phyloP scores from a whole-genome alignment of 2,888 invertebrate species.

The Drosophila aldrichi region DNA sequence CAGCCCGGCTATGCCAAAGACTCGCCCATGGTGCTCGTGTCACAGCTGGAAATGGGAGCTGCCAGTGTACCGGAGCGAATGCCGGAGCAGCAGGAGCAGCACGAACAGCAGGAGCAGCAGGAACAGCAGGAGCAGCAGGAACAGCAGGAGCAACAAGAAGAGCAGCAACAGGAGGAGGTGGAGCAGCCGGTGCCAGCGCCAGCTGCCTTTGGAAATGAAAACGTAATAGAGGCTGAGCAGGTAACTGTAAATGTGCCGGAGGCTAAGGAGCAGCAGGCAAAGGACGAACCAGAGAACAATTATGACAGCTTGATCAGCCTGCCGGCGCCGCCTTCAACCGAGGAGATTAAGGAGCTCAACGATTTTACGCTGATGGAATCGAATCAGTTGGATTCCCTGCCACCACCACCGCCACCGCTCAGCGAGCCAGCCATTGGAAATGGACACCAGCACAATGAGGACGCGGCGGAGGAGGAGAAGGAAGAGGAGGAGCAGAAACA shows the following conservation, averaged over 20 bases:
- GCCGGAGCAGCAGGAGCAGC: conserved; percentile 50
- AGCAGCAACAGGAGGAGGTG: conserved; percentile 64
- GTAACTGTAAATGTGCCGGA: conserved; percentile 7
- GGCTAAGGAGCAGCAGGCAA: neutral
- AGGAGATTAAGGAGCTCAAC: conserved; percentile 84
- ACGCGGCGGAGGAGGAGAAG: conserved; percentile 1
- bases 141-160: neutral
- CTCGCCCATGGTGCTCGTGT: conserved; percentile 51
- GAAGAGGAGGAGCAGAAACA: neutral
- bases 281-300: conserved; percentile 66
- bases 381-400: conserved; percentile 84
- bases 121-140: conserved; percentile 49
- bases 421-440: conserved; percentile 27
- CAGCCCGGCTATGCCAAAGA: conserved; percentile 88
- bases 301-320: conserved; percentile 85
- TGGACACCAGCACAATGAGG: conserved; percentile 15
- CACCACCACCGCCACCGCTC: conserved; percentile 84
- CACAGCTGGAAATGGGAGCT: conserved; percentile 36
- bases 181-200: conserved; percentile 33
- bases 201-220: conserved; percentile 29
- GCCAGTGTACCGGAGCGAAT: conserved; percentile 6
- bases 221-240: neutral
- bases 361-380: conserved; percentile 80
- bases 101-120: neutral
- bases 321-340: conserved; percentile 84